Base-by-base conservation (phyloP, 2,888 invertebrate genomes). In the Sphaerophoria rueppellii region DNA sequence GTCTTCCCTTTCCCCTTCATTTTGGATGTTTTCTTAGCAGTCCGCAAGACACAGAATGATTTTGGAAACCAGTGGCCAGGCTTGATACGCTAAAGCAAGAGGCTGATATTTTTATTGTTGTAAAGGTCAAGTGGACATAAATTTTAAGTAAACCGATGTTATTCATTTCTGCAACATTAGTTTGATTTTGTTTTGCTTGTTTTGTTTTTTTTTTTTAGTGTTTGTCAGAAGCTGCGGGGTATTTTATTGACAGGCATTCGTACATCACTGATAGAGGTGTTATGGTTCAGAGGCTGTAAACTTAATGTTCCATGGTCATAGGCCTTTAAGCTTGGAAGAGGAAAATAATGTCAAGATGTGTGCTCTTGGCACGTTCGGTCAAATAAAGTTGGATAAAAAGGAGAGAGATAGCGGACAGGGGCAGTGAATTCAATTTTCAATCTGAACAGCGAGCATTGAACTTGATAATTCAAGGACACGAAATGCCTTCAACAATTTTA, bases 81-180 rank as follows among this genome's bases (percentile, higher is more conserved):
- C 24, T 24, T 43, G 12, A 16, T 58, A 24, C 34, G 16, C 14
- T 5, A 57, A 24, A 5, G 4, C 40, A 40, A 6, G 70, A 58
- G 69, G 63, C 73, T 79, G 75, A 75, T 67, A 75, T 52, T 79
- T 79, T 79, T 83, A 63, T 77, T 76, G 63, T 77, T 85, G 65
- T 85, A 73, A 85, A 76, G 81, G 85, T 81, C 76, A 70, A 54
- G 67, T n/a, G 71, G 65, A 65, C 55, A 48, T 58, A 60, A 43
- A 65, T 67, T 54, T 67, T 35, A 35, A 46, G 50, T 14, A 57
- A 61, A 61, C 60, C 16, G 24, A 37, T 67, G 67, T 67, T 67
- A 40, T 40, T 67, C 67, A 67, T 24, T 67, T 67, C 67, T 54
- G 67, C 40, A 24, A 24, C 67, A 67, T 67, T 67, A 67, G 54